Conservation (phyloP, 2,888 invertebrate species). For the Andrena camellia region DNA sequence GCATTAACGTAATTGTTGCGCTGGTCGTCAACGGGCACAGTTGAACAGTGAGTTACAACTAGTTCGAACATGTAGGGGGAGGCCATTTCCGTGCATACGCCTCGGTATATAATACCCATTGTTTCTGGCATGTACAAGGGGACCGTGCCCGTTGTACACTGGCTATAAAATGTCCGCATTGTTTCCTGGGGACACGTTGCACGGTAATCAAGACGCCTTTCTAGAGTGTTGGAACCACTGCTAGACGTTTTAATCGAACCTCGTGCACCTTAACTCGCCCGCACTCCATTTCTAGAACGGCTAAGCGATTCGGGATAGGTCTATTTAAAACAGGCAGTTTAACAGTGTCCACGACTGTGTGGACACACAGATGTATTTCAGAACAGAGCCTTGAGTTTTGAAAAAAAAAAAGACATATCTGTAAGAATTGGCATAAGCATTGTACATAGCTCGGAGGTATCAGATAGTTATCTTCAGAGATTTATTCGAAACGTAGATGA, state of each 20-base stretch:
- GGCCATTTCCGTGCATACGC: constrained; percentile 72
- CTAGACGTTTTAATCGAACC: constrained; percentile 30
- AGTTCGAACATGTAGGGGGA: constrained; percentile 70
- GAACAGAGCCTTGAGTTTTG: too few relatives aligned
- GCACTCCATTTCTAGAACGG: not conserved
- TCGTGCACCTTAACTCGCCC: constrained; percentile 6
- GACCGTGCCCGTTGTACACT: constrained; percentile 60
- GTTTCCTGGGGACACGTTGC: constrained; percentile 65
- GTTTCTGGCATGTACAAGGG: constrained; percentile 70
- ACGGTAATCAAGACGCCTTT: constrained; percentile 62
- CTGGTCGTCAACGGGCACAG: constrained; percentile 65
- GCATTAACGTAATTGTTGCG: constrained; percentile 75
- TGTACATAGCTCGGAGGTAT: too few relatives aligned
- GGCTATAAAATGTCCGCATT: constrained; percentile 67
- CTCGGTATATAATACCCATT: constrained; percentile 71
- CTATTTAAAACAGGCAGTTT: too few relatives aligned
- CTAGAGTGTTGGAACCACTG: not conserved
- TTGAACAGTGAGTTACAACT: constrained; percentile 69
- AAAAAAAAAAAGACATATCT: too few relatives aligned
- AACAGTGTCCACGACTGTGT: too few relatives aligned
- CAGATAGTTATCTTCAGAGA: too few relatives aligned
- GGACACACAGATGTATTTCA: too few relatives aligned
- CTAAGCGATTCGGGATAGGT: too few relatives aligned
- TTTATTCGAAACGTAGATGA: too few relatives aligned
- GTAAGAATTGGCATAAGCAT: too few relatives aligned